phyloP scores from a whole-genome alignment of 1,140 invertebrate genomes.

The Delia radicum region DNA sequence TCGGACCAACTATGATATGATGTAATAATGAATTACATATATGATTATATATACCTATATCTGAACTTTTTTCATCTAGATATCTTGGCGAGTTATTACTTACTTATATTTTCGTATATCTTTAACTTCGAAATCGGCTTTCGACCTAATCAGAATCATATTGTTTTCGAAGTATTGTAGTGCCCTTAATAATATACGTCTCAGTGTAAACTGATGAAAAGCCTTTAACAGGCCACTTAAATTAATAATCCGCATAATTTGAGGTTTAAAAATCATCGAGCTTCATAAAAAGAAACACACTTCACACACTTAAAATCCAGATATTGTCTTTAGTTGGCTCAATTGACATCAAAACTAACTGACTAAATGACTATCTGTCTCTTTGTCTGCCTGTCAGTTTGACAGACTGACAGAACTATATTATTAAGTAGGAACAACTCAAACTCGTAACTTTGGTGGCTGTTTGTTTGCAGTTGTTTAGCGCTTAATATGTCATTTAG shows the following conservation, averaged over 20 bases:
- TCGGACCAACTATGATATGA: no score
- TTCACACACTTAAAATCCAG: not conserved
- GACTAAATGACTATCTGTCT: no score
- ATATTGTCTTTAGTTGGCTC: not conserved
- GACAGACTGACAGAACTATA: not conserved
- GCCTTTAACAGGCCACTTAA: conserved; percentile 43
- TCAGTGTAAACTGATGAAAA: not conserved
- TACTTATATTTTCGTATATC: no score
- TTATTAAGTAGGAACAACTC: not conserved
- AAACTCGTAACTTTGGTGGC: not conserved
- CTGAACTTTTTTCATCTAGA: no score
- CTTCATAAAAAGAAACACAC: not conserved
- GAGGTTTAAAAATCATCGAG: conserved; percentile 38
- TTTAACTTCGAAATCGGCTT: no score
- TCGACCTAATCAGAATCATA: no score
- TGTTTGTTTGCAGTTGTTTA: conserved; percentile 46
- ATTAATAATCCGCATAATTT: conserved; percentile 57
- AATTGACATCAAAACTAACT: not conserved
- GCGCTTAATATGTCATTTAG: conserved; percentile 57
- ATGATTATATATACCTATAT: no score
- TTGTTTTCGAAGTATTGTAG: no score
- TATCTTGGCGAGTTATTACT: no score
- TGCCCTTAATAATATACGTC: no score
- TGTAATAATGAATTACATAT: no score
- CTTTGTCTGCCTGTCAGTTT: no score